These are phyloP conservation scores for Lasiommata megera DNA, from an alignment of 2,888 invertebrate genomes.

Conservation along the genomic window DNA sequence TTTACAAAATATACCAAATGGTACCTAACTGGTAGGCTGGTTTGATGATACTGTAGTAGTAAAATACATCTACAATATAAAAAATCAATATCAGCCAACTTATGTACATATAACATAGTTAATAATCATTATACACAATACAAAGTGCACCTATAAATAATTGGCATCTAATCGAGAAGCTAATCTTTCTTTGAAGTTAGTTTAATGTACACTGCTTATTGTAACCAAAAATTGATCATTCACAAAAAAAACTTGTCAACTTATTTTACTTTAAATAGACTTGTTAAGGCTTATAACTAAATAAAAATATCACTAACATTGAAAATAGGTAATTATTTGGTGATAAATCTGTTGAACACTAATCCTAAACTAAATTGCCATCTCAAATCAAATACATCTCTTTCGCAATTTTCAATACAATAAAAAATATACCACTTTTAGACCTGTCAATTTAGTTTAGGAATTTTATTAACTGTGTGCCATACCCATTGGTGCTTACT, in stretches of 20 bases:
- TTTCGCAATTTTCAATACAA: too few species aligned
- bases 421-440: not conserved
- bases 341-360: not conserved
- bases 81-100: not conserved
- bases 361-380: too few species aligned
- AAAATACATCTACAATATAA: not conserved
- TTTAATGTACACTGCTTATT: not conserved
- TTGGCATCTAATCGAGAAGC: too few species aligned
- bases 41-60: not conserved
- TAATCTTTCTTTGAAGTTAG: too few species aligned
- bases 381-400: too few species aligned
- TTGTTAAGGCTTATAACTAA: not conserved
- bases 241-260: not conserved
- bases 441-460: not conserved
- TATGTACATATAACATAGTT: not conserved
- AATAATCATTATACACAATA: not conserved
- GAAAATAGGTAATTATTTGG: not conserved
- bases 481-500: too few species aligned
- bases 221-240: not conserved
- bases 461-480: not conserved
- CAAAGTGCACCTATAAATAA: too few species aligned
- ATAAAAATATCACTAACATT: conserved; percentile 8
- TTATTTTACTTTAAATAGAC: not conserved
- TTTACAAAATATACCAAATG: not conserved
- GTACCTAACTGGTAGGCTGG: not conserved